Percentiles rank a stretch among this genome's conserved stretches.
Evolutionary conservation across 2,113 vertebrate genomes (phyloP).

Genomic region (Oxyura jamaicensis): DNA sequence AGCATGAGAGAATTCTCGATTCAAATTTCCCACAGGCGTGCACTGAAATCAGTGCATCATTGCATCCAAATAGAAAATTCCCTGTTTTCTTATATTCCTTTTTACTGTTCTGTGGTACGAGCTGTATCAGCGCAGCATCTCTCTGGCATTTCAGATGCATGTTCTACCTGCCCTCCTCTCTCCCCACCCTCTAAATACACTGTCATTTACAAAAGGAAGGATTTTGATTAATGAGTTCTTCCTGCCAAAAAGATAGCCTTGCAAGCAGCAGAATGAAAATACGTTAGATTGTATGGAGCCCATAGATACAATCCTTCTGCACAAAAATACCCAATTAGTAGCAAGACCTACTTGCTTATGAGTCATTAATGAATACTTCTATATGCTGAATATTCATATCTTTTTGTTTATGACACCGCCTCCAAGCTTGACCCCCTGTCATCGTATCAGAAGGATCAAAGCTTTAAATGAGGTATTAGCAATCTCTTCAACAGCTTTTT

Average conservation of each 20-base stretch:
- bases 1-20: neutral
- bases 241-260: constrained; percentile 40
- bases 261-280: constrained; percentile 14
- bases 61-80: neutral
- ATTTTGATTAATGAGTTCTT: constrained; percentile 50
- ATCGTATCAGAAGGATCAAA: constrained; percentile 63
- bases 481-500: constrained; percentile 44
- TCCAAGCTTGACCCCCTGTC: constrained; percentile 52
- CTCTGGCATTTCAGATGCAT: constrained; percentile 20
- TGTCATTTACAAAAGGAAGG: constrained; percentile 41
- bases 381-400: constrained; percentile 58
- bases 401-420: constrained; percentile 55
- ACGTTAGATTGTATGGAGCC: constrained; percentile 2
- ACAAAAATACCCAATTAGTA: constrained; percentile 61
- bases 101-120: neutral
- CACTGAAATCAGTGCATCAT: neutral
- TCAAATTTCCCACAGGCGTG: neutral
- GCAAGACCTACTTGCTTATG: constrained; percentile 20
- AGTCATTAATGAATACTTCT: constrained; percentile 68
- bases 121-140: neutral
- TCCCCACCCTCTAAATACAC: neutral
- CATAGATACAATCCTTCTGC: constrained; percentile 42
- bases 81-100: neutral
- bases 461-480: constrained; percentile 46
- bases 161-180: constrained; percentile 34